phyloP scores from a whole-genome alignment of 1,140 invertebrate genomes.

The Zaprionus capensis region DNA sequence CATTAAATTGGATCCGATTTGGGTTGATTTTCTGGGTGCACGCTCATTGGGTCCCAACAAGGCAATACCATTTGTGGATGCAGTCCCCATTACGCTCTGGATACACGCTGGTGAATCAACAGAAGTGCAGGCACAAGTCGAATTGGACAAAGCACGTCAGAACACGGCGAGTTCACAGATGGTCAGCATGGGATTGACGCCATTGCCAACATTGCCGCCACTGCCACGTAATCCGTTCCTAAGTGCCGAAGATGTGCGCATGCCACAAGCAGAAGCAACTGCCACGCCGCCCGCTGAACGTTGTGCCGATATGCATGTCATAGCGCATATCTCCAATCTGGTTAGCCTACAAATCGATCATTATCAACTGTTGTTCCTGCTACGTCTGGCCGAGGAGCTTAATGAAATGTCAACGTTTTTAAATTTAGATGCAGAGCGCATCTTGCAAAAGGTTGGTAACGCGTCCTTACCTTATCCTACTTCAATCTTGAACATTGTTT shows the following conservation, averaged over 20 bases:
- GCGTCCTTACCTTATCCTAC: background rate
- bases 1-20: constrained; percentile 93
- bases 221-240: constrained; percentile 79
- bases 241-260: constrained; percentile 73
- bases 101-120: constrained; percentile 80
- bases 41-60: constrained; percentile 89
- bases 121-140: constrained; percentile 56
- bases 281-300: constrained; percentile 51
- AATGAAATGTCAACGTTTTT: constrained; percentile 92
- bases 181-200: constrained; percentile 64
- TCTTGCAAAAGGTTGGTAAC: constrained; percentile 85
- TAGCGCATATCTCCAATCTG: constrained; percentile 91
- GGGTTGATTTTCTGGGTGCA: constrained; percentile 95
- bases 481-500: background rate
- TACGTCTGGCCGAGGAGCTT: constrained; percentile 92
- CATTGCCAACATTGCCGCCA: constrained; percentile 58
- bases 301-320: constrained; percentile 88
- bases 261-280: constrained; percentile 1
- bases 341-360: constrained; percentile 95
- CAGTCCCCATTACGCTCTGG: constrained; percentile 95
- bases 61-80: constrained; percentile 94
- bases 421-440: constrained; percentile 90
- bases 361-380: constrained; percentile 95
- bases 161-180: constrained; percentile 49
- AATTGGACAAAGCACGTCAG: constrained; percentile 39